These are phyloP conservation scores for Ictalurus punctatus DNA, from an alignment of 2,113 vertebrate species.

Conservation along the genomic window DNA sequence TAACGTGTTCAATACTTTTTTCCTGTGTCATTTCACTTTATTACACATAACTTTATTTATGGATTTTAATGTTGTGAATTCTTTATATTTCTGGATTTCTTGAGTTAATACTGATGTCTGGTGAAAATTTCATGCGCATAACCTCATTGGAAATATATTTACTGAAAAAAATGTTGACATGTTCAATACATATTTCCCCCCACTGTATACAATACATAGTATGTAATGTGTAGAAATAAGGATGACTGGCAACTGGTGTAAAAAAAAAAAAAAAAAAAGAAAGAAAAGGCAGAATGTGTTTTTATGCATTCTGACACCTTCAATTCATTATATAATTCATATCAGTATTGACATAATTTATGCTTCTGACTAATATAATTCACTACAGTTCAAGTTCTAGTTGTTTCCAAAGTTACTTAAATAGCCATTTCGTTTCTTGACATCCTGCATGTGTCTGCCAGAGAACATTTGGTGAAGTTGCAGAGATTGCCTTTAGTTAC, in stretches of 20 bases:
- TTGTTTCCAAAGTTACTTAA: background rate
- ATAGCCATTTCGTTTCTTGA: slow-evolving; percentile 1
- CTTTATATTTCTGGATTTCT: too few species aligned
- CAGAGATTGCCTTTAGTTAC: slow-evolving; percentile 42
- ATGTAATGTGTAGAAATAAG: background rate
- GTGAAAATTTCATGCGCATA: too few species aligned
- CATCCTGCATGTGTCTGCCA: slow-evolving; percentile 5
- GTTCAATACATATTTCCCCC: too few species aligned
- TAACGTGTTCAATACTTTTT: too few species aligned
- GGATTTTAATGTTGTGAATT: too few species aligned
- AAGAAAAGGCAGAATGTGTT: background rate
- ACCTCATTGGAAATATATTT: too few species aligned
- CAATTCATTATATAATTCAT: background rate
- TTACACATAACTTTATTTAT: too few species aligned
- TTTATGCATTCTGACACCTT: background rate
- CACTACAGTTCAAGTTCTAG: background rate
- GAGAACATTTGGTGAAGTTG: slow-evolving; percentile 40
- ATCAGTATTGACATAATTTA: background rate
- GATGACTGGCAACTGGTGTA: background rate
- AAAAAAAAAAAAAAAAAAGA: too few species aligned
- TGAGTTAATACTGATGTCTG: too few species aligned
- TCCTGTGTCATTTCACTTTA: too few species aligned
- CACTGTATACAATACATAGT: too few species aligned
- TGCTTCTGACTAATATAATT: background rate
- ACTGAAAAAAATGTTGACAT: too few species aligned